Evolutionary conservation across 2,113 vertebrate species (phyloP).

Genomic region (Tyrannus savana): DNA sequence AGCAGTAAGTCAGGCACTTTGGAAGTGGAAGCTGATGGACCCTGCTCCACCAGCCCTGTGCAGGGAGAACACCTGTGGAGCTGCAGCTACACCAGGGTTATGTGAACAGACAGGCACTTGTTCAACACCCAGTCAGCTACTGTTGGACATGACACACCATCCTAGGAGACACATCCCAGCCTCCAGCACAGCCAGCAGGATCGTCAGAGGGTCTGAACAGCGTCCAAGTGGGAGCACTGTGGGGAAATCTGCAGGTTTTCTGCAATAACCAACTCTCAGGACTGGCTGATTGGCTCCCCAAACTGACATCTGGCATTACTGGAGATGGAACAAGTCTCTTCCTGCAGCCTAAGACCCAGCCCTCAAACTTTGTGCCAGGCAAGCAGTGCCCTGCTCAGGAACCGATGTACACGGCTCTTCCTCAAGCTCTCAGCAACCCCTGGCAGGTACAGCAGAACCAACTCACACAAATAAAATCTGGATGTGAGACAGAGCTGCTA

Average conservation of each 20-base stretch:
- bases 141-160: not conserved
- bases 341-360: not conserved
- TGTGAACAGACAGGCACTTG: rapidly evolving
- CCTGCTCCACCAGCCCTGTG: not conserved
- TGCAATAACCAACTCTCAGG: not conserved
- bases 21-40: not conserved
- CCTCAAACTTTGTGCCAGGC: not conserved
- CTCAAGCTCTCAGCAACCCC: not conserved
- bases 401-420: rapidly evolving
- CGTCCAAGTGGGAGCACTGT: rapidly evolving
- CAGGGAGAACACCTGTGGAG: not conserved
- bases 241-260: not conserved
- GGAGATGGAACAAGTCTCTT: not conserved
- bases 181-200: not conserved
- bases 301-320: not conserved
- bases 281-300: not conserved
- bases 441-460: not conserved
- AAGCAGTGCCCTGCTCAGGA: not conserved
- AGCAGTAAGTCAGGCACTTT: not conserved
- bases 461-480: not conserved
- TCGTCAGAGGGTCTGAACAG: not conserved
- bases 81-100: not conserved
- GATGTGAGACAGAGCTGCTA: not conserved
- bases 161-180: not conserved
- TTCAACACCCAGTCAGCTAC: rapidly evolving